Evolutionary conservation across 2,113 vertebrate genomes (phyloP), one percentile per base, ranked within the genome.

Genomic region (Planiliza haematocheilus): DNA sequence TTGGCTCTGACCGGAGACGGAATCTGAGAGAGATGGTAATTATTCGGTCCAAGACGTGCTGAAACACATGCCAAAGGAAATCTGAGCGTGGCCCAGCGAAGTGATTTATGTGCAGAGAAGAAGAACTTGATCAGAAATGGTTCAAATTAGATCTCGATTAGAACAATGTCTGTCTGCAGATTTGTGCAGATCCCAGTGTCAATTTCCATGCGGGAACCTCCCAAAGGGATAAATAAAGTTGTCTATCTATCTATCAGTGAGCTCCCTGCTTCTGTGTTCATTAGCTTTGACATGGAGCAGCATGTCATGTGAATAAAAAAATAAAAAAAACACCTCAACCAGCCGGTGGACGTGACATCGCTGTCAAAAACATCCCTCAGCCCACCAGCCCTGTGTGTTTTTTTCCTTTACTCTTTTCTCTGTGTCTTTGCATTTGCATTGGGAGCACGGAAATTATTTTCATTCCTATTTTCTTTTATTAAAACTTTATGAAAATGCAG

Each of bases 41-140:
- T 79, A 64, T 74, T 76, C 67, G 48, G 18, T 50, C 58, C 34
- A 43, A 70, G 57, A 17, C 10, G 12, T 21, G 43, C 50, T 49
- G 38, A 48, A 61, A 50, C 12, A 3, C 10, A 21, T 43, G 59
- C 51, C 45, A 34, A 30, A 7, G 17, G 6, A 72, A 43, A 57
- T 76, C 2, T 4, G 0, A 61, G 53, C 78, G 43, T 21, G 38
- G 43, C 61, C 58, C 41, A 38, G 11, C 53, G 24, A 56, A 62
- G 30, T 77, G 71, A 79, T 42, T 79, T 42, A 77, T 79, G 53
- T 51, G 53, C 62, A 65, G 43, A 39, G 53, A 36, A 76, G 51
- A 70, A 48, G 52, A 67, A 49, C 24, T 3, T 5, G 24, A 30
- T 10, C 11, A 1, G 8, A 61, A 71, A 38, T 16, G 20, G n/a